These are phyloP conservation scores for Colossoma macropomum DNA, from an alignment of 2,113 vertebrate species.

Conservation along the genomic window DNA sequence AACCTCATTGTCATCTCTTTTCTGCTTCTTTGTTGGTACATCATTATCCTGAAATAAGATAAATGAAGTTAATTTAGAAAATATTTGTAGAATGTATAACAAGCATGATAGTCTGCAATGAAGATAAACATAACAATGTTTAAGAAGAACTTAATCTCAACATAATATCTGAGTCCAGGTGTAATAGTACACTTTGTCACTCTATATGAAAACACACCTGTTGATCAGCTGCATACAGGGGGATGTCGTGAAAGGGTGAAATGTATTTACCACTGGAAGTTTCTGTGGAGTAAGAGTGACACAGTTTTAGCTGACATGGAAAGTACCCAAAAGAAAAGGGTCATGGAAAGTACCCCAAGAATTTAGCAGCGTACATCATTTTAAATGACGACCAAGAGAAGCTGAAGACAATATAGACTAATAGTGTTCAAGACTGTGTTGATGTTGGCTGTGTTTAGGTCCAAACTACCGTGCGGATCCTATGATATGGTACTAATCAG, in stretches of 20 bases:
- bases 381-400: too few species aligned
- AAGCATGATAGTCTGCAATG: too few species aligned
- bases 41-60: slow-evolving; percentile 63
- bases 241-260: slow-evolving; percentile 97
- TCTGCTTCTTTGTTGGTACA: slow-evolving; percentile 73
- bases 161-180: neutral
- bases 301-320: neutral
- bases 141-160: too few species aligned
- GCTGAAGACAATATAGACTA: too few species aligned
- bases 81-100: too few species aligned
- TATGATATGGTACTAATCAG: too few species aligned
- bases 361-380: too few species aligned
- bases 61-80: neutral
- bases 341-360: too few species aligned
- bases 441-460: too few species aligned
- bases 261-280: slow-evolving; percentile 88
- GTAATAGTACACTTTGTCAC: neutral
- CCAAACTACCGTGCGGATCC: too few species aligned
- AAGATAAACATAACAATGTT: neutral
- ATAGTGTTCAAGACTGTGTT: too few species aligned
- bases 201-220: slow-evolving; percentile 73
- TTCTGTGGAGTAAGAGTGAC: slow-evolving; percentile 76
- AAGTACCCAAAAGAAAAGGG: neutral
- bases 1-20: slow-evolving; percentile 71
- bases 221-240: slow-evolving; percentile 77